Percentiles rank a stretch among this genome's conserved stretches.
Evolutionary conservation across 2,888 invertebrate genomes (phyloP).

Genomic region (Drosophila tripunctata): DNA sequence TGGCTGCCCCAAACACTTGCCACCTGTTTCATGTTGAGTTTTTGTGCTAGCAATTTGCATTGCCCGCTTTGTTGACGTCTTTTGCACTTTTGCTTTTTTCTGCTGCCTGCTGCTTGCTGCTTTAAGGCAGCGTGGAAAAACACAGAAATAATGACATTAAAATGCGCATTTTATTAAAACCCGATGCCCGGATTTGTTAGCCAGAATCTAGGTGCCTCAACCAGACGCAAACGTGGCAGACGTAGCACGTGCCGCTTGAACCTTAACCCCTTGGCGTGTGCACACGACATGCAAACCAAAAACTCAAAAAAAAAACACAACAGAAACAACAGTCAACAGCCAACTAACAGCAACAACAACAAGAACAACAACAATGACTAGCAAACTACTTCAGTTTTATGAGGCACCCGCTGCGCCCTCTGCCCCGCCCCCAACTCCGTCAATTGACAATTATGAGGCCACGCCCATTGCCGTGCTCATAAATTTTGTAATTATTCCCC

Average conservation of each 20-base stretch:
- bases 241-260: slow-evolving; percentile 63
- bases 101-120: neutral
- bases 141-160: slow-evolving; percentile 72
- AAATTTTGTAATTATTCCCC: slow-evolving; percentile 77
- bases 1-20: neutral
- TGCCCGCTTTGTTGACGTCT: slow-evolving; percentile 58
- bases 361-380: slow-evolving; percentile 40
- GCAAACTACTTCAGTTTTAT: slow-evolving; percentile 72
- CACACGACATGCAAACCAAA: slow-evolving; percentile 67
- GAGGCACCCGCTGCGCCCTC: slow-evolving; percentile 43
- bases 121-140: slow-evolving; percentile 14
- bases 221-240: slow-evolving; percentile 7
- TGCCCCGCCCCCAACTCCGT: neutral
- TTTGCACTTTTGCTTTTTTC: slow-evolving; percentile 68
- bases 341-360: slow-evolving; percentile 24
- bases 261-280: slow-evolving; percentile 73
- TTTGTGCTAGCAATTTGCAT: slow-evolving; percentile 71
- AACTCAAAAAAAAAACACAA: slow-evolving; percentile 34
- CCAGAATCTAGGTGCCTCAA: slow-evolving; percentile 8
- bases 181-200: slow-evolving; percentile 41
- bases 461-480: slow-evolving; percentile 76
- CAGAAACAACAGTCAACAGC: slow-evolving; percentile 25
- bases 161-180: slow-evolving; percentile 72
- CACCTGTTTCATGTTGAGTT: slow-evolving; percentile 52
- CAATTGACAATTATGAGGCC: slow-evolving; percentile 76